phyloP scores from a whole-genome alignment of 2,888 invertebrate species.

The Chloroclystis v-ata region DNA sequence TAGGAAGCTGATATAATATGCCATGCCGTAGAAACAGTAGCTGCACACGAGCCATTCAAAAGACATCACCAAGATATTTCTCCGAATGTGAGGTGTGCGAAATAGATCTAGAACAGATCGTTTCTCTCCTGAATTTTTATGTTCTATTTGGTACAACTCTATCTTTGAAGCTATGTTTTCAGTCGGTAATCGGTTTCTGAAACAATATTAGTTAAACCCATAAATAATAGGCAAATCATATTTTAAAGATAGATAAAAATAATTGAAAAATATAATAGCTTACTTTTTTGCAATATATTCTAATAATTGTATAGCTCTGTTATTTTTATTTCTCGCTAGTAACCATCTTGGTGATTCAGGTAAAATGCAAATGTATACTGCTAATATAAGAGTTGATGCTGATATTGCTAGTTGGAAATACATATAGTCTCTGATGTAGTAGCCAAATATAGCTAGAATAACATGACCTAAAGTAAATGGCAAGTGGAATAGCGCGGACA shows the following conservation, averaged over 20 bases:
- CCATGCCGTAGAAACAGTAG: constrained; percentile 85
- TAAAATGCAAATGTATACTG: constrained; percentile 82
- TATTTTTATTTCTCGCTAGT: constrained; percentile 80
- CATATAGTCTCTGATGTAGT: constrained; percentile 80
- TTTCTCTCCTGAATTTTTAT: constrained; percentile 33
- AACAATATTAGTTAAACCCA: too few relatives aligned
- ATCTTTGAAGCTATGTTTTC: constrained; percentile 58
- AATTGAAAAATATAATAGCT: constrained; percentile 26
- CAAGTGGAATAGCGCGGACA: constrained; percentile 81
- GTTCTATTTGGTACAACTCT: constrained; percentile 49
- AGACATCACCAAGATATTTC: constrained; percentile 83
- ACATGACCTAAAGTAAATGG: constrained; percentile 83
- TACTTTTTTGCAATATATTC: constrained; percentile 79
- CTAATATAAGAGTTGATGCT: constrained; percentile 71
- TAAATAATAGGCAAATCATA: too few relatives aligned
- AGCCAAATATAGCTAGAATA: constrained; percentile 79
- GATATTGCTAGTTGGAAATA: constrained; percentile 81
- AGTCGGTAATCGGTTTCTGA: constrained; percentile 58
- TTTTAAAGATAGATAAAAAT: too few relatives aligned
- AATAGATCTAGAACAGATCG: constrained; percentile 80
- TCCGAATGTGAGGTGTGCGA: constrained; percentile 81
- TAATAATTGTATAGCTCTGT: constrained; percentile 79
- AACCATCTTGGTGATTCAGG: constrained; percentile 90
- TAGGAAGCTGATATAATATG: constrained; percentile 86
- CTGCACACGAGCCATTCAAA: constrained; percentile 89